Evolutionary conservation across 2,797 vertebrate genomes (phyloP), one percentile per base, ranked within the genome.

Genomic region (Cuculus canorus): DNA sequence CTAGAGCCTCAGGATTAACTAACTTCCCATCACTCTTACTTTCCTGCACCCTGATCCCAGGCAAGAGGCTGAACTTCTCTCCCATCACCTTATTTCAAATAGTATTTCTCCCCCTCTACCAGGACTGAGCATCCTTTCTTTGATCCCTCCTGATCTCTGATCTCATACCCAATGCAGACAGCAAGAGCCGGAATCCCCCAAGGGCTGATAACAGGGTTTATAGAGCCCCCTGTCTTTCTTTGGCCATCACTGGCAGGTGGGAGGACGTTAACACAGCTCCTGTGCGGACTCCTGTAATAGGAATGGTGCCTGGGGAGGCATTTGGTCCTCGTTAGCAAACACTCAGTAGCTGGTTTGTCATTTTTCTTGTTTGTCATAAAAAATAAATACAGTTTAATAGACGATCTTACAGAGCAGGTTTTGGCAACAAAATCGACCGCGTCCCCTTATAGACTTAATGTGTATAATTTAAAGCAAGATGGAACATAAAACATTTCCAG

Each of bases 281-380:
- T 71, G 96, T 91, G 87, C 27, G 80, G 91, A 95, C 61, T 73
- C 94, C 81, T 52, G 25, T 90, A 94, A 66, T 32, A 76, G 85
- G 95, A 95, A 59, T 2, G 13, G 94, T 92, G 91, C 93, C 93
- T 86, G 88, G 24, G 86, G 82, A 95, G 81, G 86, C 96, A 97
- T 98, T 98, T 97, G 97, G 95, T 96, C 91, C 96, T 97, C 63
- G 69, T 97, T 98, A 97, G 97, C 16, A 37, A 88, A 88, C 65
- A 52, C 96, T 97, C 97, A 12, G 97, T 97, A 97, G 97, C 98
- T 85, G 87, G 80, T 97, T 96, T 96, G 96, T 96, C 96, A 96
- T 98, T 98, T 98, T 97, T 98, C 97, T 97, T 97, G 92, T 97
- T 98, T 98, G 98, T 97, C 97, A 97, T 97, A 96, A 98, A 97